These are phyloP conservation scores for Alviniconcha marisindica DNA, from an alignment of 1,140 invertebrate genomes.

Conservation along the genomic window DNA sequence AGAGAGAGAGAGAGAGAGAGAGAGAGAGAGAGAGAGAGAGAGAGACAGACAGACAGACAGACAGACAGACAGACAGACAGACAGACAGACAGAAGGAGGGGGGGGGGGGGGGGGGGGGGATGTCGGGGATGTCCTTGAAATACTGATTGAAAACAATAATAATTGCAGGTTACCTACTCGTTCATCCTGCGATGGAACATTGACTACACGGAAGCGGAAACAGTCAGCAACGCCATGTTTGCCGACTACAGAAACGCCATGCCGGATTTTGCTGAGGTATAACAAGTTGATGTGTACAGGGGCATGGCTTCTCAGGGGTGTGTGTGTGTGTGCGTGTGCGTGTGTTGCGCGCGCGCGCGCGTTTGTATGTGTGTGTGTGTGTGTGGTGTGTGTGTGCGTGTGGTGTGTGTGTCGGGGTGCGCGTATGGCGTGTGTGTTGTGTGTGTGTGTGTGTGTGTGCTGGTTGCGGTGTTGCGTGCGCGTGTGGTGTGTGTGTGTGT, in stretches of 20 bases:
- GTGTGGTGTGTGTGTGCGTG: conserved; percentile 15
- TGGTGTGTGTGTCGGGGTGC: too few species aligned
- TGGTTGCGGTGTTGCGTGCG: too few species aligned
- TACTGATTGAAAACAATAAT: too few species aligned
- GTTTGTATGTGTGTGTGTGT: conserved; percentile 29
- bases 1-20: conserved; percentile 8
- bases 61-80: too few species aligned
- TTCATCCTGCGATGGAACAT: conserved; percentile 34
- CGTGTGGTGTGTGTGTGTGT: too few species aligned
- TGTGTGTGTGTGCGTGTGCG: conserved; percentile 27
- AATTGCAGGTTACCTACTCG: conserved; percentile 44
- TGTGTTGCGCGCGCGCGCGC: conserved; percentile 14
- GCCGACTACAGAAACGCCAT: conserved; percentile 23
- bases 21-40: conserved; percentile 2
- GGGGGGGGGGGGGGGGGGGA: too few species aligned
- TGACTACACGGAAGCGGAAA: neutral
- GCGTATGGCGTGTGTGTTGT: too few species aligned
- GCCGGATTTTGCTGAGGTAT: conserved; percentile 14
- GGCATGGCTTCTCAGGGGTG: neutral
- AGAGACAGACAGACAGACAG: neutral
- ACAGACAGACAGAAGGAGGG: too few species aligned
- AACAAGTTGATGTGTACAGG: neutral
- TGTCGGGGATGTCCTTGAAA: too few species aligned
- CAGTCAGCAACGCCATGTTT: conserved; percentile 29
- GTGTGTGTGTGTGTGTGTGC: too few species aligned